Percentiles rank a stretch among this genome's conserved stretches.
These are phyloP conservation scores for Saimiri boliviensis DNA, from an alignment of 2,113 vertebrate genomes.

Conservation along the genomic window DNA sequence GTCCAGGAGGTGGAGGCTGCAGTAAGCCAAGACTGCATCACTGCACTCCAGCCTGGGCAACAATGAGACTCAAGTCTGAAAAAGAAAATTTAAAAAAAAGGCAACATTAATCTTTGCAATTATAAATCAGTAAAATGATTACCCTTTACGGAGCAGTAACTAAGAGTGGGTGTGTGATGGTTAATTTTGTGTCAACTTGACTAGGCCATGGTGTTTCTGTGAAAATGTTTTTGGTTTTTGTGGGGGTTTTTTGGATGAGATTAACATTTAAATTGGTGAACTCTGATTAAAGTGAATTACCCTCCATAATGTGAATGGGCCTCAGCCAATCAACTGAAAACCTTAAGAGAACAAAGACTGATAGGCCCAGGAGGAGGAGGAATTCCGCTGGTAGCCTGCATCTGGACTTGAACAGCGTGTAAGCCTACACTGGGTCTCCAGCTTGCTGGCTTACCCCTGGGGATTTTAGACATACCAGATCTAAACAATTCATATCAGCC, in stretches of 20 bases:
- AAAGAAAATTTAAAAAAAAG: background rate
- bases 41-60: too few species aligned
- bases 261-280: background rate
- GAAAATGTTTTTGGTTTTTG: background rate
- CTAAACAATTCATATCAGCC: background rate
- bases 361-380: background rate
- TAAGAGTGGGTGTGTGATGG: background rate
- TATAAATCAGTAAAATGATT: background rate
- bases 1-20: too few species aligned
- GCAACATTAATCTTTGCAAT: background rate
- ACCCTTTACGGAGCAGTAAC: background rate
- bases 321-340: background rate
- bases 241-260: background rate
- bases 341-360: background rate
- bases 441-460: background rate
- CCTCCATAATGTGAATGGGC: background rate
- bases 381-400: background rate
- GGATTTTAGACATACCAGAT: background rate
- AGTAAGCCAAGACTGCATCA: too few species aligned
- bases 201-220: background rate
- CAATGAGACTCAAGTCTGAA: too few species aligned
- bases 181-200: background rate
- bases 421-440: background rate
- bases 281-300: background rate
- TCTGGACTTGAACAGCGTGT: background rate